phyloP scores from a whole-genome alignment of 2,888 invertebrate genomes.

The Oegoconia quadripuncta region DNA sequence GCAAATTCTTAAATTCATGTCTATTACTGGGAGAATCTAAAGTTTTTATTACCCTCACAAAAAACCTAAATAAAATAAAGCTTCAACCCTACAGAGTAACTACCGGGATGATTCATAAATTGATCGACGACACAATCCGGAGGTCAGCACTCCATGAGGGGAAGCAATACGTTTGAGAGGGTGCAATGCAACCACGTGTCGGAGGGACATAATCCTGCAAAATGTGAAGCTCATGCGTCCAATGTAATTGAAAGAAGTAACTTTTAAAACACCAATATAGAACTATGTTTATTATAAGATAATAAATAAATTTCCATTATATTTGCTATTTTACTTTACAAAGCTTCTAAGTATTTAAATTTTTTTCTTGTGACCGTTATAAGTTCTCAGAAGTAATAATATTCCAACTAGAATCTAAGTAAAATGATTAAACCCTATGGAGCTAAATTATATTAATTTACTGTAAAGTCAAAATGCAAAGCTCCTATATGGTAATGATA shows the following conservation, averaged over 20 bases:
- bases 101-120: slow-evolving; percentile 56
- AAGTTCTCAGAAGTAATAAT: too few relatives aligned
- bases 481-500: too few relatives aligned
- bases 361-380: too few relatives aligned
- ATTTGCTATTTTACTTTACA: slow-evolving; percentile 4
- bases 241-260: slow-evolving; percentile 66
- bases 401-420: too few relatives aligned
- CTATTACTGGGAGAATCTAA: not conserved
- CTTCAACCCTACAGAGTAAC: not conserved
- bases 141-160: slow-evolving; percentile 59
- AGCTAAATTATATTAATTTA: too few relatives aligned
- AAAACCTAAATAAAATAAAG: not conserved
- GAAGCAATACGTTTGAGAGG: slow-evolving; percentile 61
- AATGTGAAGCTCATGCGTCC: slow-evolving; percentile 57
- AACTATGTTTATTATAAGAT: not conserved
- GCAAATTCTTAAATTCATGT: too few relatives aligned
- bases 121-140: slow-evolving; percentile 44
- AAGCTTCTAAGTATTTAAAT: too few relatives aligned
- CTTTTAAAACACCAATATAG: slow-evolving; percentile 31
- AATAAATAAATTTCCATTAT: slow-evolving; percentile 5
- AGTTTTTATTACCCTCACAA: not conserved
- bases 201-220: slow-evolving; percentile 67
- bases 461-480: too few relatives aligned
- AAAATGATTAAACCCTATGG: too few relatives aligned
- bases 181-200: slow-evolving; percentile 51